A percentile compares a stretch with the other conserved stretches of the same genome.
phyloP scores from a whole-genome alignment of 1,140 invertebrate species.

The Drosophila tropicalis region DNA sequence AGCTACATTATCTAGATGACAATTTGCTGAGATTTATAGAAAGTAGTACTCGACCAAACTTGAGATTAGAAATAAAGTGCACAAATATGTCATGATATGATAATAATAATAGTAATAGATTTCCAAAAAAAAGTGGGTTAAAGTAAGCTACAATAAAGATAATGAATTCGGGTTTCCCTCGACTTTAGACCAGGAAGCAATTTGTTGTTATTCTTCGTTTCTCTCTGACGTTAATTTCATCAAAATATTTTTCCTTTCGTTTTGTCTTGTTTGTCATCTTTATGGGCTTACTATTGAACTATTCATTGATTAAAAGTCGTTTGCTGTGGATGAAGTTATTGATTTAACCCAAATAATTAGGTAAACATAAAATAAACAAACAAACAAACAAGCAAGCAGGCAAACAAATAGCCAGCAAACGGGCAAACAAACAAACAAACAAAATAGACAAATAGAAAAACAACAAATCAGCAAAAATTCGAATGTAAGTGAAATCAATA shows the following conservation, averaged over 20 bases:
- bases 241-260: constrained; percentile 10
- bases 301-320: constrained; percentile 41
- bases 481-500: constrained; percentile 57
- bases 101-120: background rate
- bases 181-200: constrained; percentile 10
- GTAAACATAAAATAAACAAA: constrained; percentile 57
- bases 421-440: constrained; percentile 35
- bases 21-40: constrained; percentile 7
- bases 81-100: background rate
- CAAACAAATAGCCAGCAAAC: constrained; percentile 43
- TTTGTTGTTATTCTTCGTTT: background rate
- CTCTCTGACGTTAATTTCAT: constrained; percentile 8
- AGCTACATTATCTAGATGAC: background rate
- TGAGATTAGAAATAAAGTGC: background rate
- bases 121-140: constrained; percentile 1
- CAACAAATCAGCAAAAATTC: constrained; percentile 54
- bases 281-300: constrained; percentile 27
- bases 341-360: constrained; percentile 63
- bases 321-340: constrained; percentile 28
- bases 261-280: constrained; percentile 22
- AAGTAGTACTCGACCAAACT: background rate
- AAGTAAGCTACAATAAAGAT: constrained; percentile 2
- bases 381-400: constrained; percentile 46
- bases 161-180: background rate
- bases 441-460: constrained; percentile 41